Base-by-base conservation (phyloP, 2,797 vertebrate species). In the Micromesistius poutassou region DNA sequence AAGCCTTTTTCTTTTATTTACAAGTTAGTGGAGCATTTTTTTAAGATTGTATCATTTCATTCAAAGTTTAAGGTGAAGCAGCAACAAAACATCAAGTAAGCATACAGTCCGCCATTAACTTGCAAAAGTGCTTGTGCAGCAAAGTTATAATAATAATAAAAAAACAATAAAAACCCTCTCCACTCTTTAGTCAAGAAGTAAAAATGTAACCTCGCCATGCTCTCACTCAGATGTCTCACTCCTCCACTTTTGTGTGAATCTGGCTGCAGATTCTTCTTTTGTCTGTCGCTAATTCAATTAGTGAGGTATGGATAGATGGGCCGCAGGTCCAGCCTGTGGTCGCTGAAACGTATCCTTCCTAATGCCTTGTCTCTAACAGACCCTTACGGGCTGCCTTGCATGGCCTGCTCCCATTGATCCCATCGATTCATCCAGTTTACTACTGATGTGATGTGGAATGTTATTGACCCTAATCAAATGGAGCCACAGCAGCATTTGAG, bases 351-450 rank as follows among this genome's bases (percentile, higher is more conserved):
- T 83, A 86, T 90, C 80, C 76, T 79, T 88, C 82, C 84, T 85
- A 83, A 84, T 81, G 80, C 82, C 86, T 89, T 88, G 84, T 62
- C 89, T 90, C 86, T 88, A 89, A 90, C 83, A 86, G 88, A 90
- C 88, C 87, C 89, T 89, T 83, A 88, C 82, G 75, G 87, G 90
- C 90, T 91, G 87, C 85, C 87, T 89, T 82, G 82, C 78, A 79
- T 79, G 80, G 89, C 83, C 87, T 83, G 76, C 66, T 35, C 87
- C 80, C 80, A 89, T 91, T 89, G 89, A 93, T 91, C 82, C 81
- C 83, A 94, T 93, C 76, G 92, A 92, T 91, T 90, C 78, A 89
- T 93, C 83, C 80, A 83, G 85, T 86, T 92, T 89, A 86, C 87
- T 80, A 79, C 78, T 85, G 86, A 89, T 89, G 86, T 85, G 88